Conservation (phyloP, 2,113 vertebrate species). For the Alexandromys fortis region DNA sequence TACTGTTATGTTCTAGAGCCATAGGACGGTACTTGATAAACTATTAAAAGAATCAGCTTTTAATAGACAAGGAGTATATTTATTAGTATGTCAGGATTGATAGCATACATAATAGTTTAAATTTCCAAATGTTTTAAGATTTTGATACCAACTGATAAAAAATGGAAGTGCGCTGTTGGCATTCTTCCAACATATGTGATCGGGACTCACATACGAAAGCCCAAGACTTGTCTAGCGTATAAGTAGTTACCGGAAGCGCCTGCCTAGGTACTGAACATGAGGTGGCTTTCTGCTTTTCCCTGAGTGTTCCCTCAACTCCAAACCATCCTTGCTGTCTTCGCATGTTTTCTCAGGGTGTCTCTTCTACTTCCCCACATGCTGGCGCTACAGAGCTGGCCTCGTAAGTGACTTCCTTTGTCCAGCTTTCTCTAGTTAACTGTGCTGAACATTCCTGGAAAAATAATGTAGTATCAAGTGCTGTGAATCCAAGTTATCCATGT, state of each 20-base stretch:
- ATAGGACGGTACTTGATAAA: not conserved
- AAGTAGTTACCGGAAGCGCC: slow-evolving; percentile 26
- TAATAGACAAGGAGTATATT: slow-evolving; percentile 7
- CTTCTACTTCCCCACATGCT: not conserved
- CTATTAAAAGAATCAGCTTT: not conserved
- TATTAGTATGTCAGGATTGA: slow-evolving; percentile 52
- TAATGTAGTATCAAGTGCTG: not conserved
- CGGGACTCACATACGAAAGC: not conserved
- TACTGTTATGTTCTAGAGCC: not conserved
- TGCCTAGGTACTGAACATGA: slow-evolving; percentile 33
- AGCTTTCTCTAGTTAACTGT: not conserved
- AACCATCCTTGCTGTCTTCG: not conserved
- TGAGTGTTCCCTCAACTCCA: slow-evolving; percentile 5
- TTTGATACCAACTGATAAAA: slow-evolving; percentile 58
- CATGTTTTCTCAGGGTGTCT: not conserved
- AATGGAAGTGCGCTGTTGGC: slow-evolving; percentile 25
- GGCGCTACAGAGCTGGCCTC: not conserved
- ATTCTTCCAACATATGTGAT: slow-evolving; percentile 14
- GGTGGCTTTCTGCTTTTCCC: not conserved
- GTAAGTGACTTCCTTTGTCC: slow-evolving; percentile 12
- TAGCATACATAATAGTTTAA: slow-evolving; percentile 37
- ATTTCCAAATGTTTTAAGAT: slow-evolving; percentile 60
- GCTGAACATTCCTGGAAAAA: slow-evolving; percentile 3
- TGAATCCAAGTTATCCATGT: not conserved
- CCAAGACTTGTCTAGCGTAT: slow-evolving; percentile 34